Percentiles rank a stretch among this genome's conserved stretches.
phyloP scores from a whole-genome alignment of 2,113 vertebrate species.

The Psittacus erithacus region DNA sequence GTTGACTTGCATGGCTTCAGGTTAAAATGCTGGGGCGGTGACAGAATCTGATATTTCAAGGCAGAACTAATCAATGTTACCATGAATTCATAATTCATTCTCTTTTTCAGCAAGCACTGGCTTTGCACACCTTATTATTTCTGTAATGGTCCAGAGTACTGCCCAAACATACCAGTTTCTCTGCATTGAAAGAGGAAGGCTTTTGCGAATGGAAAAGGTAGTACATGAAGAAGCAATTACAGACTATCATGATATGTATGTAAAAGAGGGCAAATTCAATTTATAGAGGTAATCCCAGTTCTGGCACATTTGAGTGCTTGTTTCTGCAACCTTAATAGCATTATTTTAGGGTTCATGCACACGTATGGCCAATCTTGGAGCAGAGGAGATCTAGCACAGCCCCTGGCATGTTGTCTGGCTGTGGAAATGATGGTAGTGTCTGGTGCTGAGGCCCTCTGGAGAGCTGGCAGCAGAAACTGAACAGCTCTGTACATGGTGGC shows the following conservation, averaged over 20 bases:
- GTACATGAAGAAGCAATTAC: background rate
- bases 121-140: background rate
- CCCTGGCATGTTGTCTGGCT: rapidly evolving
- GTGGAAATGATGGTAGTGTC: background rate
- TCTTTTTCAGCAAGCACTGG: background rate
- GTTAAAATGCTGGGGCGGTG: background rate
- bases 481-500: background rate
- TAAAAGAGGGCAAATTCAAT: background rate
- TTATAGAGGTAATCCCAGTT: background rate
- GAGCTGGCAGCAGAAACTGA: background rate
- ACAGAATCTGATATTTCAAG: background rate
- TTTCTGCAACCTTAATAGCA: background rate
- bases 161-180: background rate
- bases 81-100: background rate
- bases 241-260: background rate
- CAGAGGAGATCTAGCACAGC: background rate
- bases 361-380: background rate
- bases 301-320: background rate
- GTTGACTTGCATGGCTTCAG: background rate
- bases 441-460: background rate
- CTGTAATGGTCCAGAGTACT: rapidly evolving
- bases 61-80: background rate
- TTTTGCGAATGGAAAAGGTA: background rate
- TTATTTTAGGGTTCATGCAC: background rate
- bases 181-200: background rate